Evolutionary conservation across 1,140 invertebrate genomes (phyloP).

Genomic region (Drosophila orosa): DNA sequence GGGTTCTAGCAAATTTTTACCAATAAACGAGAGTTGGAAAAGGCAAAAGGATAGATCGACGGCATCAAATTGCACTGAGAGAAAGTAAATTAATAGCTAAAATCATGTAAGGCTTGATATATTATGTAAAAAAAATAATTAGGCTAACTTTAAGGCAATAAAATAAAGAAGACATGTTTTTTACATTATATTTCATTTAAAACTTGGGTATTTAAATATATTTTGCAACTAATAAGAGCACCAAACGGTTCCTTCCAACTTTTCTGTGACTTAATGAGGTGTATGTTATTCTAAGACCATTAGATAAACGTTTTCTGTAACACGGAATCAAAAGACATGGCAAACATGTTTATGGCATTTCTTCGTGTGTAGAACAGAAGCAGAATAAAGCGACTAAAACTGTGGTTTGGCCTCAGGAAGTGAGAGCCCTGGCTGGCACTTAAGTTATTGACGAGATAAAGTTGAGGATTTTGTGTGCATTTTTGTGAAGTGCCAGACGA

Average conservation of each 20-base stretch:
- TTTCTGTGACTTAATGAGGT: not conserved
- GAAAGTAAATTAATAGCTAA: not conserved
- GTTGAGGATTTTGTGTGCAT: conserved; percentile 82
- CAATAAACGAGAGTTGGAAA: conserved; percentile 54
- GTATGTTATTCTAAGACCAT: not conserved
- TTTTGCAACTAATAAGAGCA: too few species aligned
- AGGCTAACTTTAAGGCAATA: too few species aligned
- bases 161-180: too few species aligned
- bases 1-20: conserved; percentile 61
- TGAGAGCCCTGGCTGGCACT: conserved; percentile 42
- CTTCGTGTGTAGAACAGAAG: conserved; percentile 7
- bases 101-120: not conserved
- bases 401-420: conserved; percentile 15
- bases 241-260: too few species aligned
- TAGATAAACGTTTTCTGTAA: not conserved
- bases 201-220: too few species aligned
- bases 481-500: conserved; percentile 76
- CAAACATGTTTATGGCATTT: not conserved
- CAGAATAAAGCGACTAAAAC: conserved; percentile 34
- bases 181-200: too few species aligned
- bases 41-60: conserved; percentile 7
- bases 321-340: not conserved
- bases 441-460: conserved; percentile 82
- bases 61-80: conserved; percentile 29
- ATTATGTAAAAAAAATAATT: too few species aligned